A percentile compares a stretch with the other conserved stretches of the same genome.
These are phyloP conservation scores for Calyptommatus sinebrachiatus DNA, from an alignment of 2,113 vertebrate species.

Conservation along the genomic window DNA sequence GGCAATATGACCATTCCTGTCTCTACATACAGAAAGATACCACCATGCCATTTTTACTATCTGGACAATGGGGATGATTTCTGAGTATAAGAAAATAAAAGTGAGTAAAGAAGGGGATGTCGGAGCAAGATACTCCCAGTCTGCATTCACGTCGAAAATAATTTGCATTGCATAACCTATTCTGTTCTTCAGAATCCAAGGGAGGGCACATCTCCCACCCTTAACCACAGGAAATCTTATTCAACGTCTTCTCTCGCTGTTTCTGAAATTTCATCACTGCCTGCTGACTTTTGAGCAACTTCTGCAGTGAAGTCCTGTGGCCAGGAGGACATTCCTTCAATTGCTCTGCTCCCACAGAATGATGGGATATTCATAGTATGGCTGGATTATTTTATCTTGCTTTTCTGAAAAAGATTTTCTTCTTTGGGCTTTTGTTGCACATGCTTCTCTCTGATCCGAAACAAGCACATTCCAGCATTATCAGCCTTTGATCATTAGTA, in stretches of 20 bases:
- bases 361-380: not conserved
- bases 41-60: too few species aligned
- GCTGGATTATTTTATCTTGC: not conserved
- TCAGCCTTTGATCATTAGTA: not conserved
- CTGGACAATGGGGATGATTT: not conserved
- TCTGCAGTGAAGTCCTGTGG: not conserved
- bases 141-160: not conserved
- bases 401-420: not conserved
- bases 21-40: not conserved
- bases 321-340: not conserved
- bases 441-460: not conserved
- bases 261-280: conserved; percentile 17
- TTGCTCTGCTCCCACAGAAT: not conserved
- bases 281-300: not conserved
- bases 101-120: not conserved
- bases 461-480: not conserved
- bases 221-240: conserved; percentile 36
- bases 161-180: conserved; percentile 11
- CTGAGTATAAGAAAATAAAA: not conserved
- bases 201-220: not conserved
- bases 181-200: conserved; percentile 17
- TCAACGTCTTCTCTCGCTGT: conserved; percentile 12
- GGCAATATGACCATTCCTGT: not conserved
- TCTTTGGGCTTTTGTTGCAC: too few species aligned
- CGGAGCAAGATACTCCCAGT: not conserved